These are phyloP conservation scores for Cyclargus thomasi DNA, from an alignment of 1,140 invertebrate genomes.

Conservation along the genomic window DNA sequence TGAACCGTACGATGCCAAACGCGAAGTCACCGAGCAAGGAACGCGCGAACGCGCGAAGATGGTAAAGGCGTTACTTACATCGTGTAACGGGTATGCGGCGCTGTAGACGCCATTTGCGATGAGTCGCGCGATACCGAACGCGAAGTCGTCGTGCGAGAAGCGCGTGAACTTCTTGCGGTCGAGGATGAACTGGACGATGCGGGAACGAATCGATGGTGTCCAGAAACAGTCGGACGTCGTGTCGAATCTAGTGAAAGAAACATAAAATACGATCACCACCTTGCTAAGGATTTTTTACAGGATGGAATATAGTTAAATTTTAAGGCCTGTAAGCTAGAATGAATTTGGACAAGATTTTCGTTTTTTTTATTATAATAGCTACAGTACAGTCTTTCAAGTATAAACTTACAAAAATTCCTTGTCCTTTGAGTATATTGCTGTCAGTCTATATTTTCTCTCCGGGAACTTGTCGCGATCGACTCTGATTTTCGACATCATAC, in stretches of 20 bases:
- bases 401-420: constrained; percentile 88
- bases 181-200: constrained; percentile 94
- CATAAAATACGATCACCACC: no score
- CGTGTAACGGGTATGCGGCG: constrained; percentile 93
- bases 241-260: constrained; percentile 83
- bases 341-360: neutral
- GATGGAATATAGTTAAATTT: no score
- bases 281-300: no score
- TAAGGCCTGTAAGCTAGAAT: no score
- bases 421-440: constrained; percentile 89
- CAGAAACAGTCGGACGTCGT: constrained; percentile 88
- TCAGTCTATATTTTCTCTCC: constrained; percentile 82
- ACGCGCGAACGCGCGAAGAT: no score
- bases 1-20: no score
- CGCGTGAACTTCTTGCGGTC: constrained; percentile 88
- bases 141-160: constrained; percentile 79
- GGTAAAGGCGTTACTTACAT: constrained; percentile 77
- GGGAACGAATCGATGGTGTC: constrained; percentile 86
- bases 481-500: constrained; percentile 77
- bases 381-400: no score
- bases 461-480: constrained; percentile 83
- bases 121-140: constrained; percentile 90
- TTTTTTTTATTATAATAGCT: no score
- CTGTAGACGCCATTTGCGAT: constrained; percentile 85
- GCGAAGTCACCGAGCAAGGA: no score